These are phyloP conservation scores for Diplosoma virens DNA, from an alignment of 23 tunicate genomes.

Conservation along the genomic window DNA sequence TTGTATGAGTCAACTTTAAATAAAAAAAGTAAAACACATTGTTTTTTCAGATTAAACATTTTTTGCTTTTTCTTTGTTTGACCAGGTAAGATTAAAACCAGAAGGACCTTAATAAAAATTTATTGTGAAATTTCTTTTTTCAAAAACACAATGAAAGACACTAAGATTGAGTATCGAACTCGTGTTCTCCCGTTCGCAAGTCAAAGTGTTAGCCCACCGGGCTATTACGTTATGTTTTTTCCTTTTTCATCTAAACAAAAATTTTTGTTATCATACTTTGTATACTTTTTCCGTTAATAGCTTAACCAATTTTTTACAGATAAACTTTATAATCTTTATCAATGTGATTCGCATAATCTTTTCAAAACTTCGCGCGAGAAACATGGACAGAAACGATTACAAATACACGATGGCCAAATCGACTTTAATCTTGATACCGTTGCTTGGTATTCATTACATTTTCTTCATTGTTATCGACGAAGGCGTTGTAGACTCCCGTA, in stretches of 20 bases:
- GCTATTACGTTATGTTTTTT: too few species aligned
- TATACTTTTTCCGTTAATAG: too few species aligned
- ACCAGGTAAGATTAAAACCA: not conserved
- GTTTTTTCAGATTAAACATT: too few species aligned
- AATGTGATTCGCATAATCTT: slow-evolving; percentile 83
- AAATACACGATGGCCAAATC: slow-evolving; percentile 76
- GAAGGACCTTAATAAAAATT: not conserved
- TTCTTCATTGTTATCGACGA: slow-evolving; percentile 50
- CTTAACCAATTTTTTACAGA: slow-evolving; percentile 37
- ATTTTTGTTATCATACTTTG: too few species aligned
- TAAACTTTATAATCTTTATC: slow-evolving; percentile 86
- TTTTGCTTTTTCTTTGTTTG: not conserved
- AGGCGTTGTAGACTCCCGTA: not conserved
- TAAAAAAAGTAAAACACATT: too few species aligned
- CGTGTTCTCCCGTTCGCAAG: too few species aligned
- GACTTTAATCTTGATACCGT: slow-evolving; percentile 88
- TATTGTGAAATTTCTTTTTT: not conserved
- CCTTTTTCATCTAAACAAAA: too few species aligned
- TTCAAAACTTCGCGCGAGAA: slow-evolving; percentile 75
- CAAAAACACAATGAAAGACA: not conserved
- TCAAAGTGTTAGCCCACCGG: too few species aligned
- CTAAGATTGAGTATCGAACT: too few species aligned
- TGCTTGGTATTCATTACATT: slow-evolving; percentile 94
- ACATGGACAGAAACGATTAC: slow-evolving; percentile 57
- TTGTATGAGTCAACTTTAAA: too few species aligned